Evolutionary conservation across 2,113 vertebrate genomes (phyloP).

Genomic region (Irena cyanogastra): DNA sequence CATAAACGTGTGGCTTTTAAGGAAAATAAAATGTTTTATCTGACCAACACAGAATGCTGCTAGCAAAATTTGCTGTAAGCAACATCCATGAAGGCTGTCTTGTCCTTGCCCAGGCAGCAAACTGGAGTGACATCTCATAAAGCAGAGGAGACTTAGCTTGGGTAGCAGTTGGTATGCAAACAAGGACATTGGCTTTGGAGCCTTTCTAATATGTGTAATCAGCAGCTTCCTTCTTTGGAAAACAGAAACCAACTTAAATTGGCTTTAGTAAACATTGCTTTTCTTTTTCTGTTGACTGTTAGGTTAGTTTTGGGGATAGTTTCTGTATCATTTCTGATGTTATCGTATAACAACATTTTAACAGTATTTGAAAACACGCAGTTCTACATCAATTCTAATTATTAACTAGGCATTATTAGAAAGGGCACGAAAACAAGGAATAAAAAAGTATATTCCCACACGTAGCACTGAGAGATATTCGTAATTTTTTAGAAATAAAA

Average conservation of each 20-base stretch:
- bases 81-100: background rate
- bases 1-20: constrained; percentile 64
- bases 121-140: background rate
- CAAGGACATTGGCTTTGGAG: background rate
- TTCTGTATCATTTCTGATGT: background rate
- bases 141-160: background rate
- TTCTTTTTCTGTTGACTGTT: background rate
- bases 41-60: constrained; percentile 49
- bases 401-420: background rate
- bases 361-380: background rate
- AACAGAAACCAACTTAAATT: constrained; percentile 40
- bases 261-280: constrained; percentile 1
- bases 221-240: constrained; percentile 26
- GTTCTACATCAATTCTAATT: background rate
- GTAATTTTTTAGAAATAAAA: background rate
- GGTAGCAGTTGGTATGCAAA: constrained; percentile 27
- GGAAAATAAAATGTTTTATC: constrained; percentile 56
- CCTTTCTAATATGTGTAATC: background rate
- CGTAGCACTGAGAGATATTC: background rate
- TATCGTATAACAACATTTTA: background rate
- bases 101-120: background rate
- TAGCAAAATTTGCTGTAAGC: constrained; percentile 49
- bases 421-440: background rate
- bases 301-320: background rate
- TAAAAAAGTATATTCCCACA: background rate